Conservation (phyloP, 2,888 invertebrate genomes). For the Xestoiulus laeticollis region DNA sequence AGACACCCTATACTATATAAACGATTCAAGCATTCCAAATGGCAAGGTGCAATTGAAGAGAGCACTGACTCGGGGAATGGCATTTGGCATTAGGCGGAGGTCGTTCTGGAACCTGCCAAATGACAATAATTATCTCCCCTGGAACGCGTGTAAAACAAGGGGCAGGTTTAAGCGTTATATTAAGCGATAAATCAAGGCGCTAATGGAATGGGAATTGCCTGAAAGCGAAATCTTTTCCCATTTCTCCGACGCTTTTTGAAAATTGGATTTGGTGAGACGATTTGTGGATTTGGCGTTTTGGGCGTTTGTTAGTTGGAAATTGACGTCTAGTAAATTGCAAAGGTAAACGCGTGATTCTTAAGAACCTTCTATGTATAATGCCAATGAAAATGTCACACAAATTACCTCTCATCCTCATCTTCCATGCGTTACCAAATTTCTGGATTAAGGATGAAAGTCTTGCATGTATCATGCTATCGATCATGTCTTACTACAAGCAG, state of each 20-base stretch:
- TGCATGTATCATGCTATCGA: too few relatives aligned
- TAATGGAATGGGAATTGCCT: slow-evolving; percentile 33
- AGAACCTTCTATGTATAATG: not conserved
- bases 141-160: slow-evolving; percentile 32
- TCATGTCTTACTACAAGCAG: too few relatives aligned
- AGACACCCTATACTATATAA: not conserved
- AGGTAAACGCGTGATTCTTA: not conserved
- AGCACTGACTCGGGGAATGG: not conserved
- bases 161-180: slow-evolving; percentile 20
- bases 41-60: not conserved
- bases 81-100: not conserved
- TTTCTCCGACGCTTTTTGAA: slow-evolving; percentile 8
- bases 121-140: slow-evolving; percentile 39
- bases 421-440: too few relatives aligned
- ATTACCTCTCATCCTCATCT: not conserved
- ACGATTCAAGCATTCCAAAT: not conserved
- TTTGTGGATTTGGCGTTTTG: slow-evolving; percentile 8
- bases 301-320: not conserved
- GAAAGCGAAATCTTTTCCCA: not conserved
- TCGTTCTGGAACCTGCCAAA: slow-evolving; percentile 31
- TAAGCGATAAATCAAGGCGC: slow-evolving; percentile 19
- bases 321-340: slow-evolving; percentile 2
- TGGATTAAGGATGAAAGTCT: too few relatives aligned
- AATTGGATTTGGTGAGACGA: slow-evolving; percentile 28
- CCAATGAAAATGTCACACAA: not conserved